Percentiles rank a stretch among this genome's conserved stretches.
Conservation (phyloP, 1,140 invertebrate species). For the Drosophila insularis region DNA sequence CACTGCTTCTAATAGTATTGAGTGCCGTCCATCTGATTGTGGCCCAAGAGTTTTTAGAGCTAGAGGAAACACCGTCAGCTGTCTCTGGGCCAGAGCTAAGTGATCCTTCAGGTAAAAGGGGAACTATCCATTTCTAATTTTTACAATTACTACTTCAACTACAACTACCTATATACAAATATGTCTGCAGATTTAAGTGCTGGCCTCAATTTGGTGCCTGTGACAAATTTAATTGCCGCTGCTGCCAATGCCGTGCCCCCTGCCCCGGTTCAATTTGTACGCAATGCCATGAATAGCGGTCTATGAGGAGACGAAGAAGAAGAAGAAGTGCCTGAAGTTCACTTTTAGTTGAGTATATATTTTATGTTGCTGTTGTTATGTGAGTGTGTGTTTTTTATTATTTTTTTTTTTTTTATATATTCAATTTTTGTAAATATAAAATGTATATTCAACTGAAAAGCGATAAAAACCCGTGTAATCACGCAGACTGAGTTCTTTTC, state of each 20-base stretch:
- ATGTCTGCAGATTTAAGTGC: constrained; percentile 57
- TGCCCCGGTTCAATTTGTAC: constrained; percentile 64
- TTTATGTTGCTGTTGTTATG: too few relatives aligned
- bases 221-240: constrained; percentile 64
- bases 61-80: neutral
- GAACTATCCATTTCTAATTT: too few relatives aligned
- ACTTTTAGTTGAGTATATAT: too few relatives aligned
- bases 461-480: neutral
- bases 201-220: constrained; percentile 62
- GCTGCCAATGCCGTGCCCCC: constrained; percentile 64
- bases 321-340: too few relatives aligned
- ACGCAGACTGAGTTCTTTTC: too few relatives aligned
- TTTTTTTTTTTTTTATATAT: constrained; percentile 18
- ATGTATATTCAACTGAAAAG: neutral
- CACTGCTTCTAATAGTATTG: neutral
- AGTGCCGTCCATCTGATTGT: neutral
- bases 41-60: constrained; percentile 12
- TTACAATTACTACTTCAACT: too few relatives aligned
- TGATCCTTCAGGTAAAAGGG: constrained; percentile 60
- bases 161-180: too few relatives aligned
- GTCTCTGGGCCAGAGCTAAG: constrained; percentile 35
- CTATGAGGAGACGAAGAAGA: constrained; percentile 30
- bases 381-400: neutral
- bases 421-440: neutral
- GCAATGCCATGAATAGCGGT: constrained; percentile 71